Base-by-base conservation (phyloP, 2,113 vertebrate species). In the Leucopternis melanops region DNA sequence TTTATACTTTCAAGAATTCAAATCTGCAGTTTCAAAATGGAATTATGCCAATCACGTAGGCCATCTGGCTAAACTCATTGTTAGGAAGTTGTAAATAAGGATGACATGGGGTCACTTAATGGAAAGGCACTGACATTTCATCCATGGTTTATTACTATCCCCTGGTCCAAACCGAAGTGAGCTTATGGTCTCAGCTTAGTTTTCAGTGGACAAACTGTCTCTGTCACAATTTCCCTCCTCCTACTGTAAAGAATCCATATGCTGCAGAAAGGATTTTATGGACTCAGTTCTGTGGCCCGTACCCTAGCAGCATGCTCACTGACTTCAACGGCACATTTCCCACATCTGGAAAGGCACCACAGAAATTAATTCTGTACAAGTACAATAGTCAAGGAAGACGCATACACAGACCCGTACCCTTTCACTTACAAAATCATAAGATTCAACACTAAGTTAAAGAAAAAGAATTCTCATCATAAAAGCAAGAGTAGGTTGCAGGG, bases 1-100 rank as follows among this genome's bases (percentile, higher is more conserved):
- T 70, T 94, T 91, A 49, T 32, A 66, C 25, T 85, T 95, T 73
- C 70, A 86, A 82, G 81, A 94, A 90, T 80, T 85, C 86, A 80
- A 55, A 91, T 70, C 49, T 77, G 81, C 32, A 80, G 42, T 77
- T 91, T 95, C 74, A 70, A 54, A 92, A 38, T 63, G 55, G 87
- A 95, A 91, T 71, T 54, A 70, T 31, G 54, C 89, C 92, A 94
- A 70, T 86, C 84, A 77, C 11, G 0, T 78, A 73, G 83, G 77
- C 74, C 73, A 90, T 82, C 62, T 91, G 78, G 73, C 44, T 91
- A 57, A 73, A 80, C 62, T 54, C 2, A 4, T 70, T 88, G 66
- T 82, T 91, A 86, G 62, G 81, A 95, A 88, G 69, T 77, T 4
- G 0, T 85, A 94, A 96, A 92, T 88, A 90, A 92, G 74, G 63